A percentile compares a stretch with the other conserved stretches of the same genome.
phyloP scores from a whole-genome alignment of 2,888 invertebrate species.

The Drosophila limbata region DNA sequence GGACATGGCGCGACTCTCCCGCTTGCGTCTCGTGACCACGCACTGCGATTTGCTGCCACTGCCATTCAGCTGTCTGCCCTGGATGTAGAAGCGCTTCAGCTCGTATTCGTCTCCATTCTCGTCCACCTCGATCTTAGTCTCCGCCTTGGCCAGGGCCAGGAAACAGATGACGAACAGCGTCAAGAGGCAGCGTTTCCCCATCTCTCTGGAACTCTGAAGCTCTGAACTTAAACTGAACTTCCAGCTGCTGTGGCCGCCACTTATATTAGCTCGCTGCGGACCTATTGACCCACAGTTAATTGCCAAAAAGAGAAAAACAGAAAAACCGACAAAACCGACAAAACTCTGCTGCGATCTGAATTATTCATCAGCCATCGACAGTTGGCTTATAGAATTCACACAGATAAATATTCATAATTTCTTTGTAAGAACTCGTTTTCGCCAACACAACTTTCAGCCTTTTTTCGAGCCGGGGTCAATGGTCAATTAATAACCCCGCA shows the following conservation, averaged over 20 bases:
- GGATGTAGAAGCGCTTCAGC: constrained; percentile 77
- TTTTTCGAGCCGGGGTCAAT: constrained; percentile 46
- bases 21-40: constrained; percentile 77
- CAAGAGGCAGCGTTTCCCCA: constrained; percentile 63
- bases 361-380: constrained; percentile 62
- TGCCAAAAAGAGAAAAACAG: constrained; percentile 36
- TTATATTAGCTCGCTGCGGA: constrained; percentile 77
- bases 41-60: constrained; percentile 76
- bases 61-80: constrained; percentile 75
- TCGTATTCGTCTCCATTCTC: constrained; percentile 81
- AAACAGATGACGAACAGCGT: constrained; percentile 48
- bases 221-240: constrained; percentile 45
- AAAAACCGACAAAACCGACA: too few species aligned
- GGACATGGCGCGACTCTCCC: constrained; percentile 43
- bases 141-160: constrained; percentile 52
- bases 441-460: constrained; percentile 42
- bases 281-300: constrained; percentile 75
- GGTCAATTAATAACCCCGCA: constrained; percentile 70
- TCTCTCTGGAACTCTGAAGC: constrained; percentile 31
- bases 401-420: constrained; percentile 41
- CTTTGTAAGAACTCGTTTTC: constrained; percentile 57
- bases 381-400: constrained; percentile 11
- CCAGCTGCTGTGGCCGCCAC: constrained; percentile 40
- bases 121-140: constrained; percentile 77
- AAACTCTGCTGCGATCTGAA: constrained; percentile 49